A percentile compares a stretch with the other conserved stretches of the same genome.
These are phyloP conservation scores for Artibeus jamaicensis DNA, from an alignment of 2,797 vertebrate genomes.

Conservation along the genomic window DNA sequence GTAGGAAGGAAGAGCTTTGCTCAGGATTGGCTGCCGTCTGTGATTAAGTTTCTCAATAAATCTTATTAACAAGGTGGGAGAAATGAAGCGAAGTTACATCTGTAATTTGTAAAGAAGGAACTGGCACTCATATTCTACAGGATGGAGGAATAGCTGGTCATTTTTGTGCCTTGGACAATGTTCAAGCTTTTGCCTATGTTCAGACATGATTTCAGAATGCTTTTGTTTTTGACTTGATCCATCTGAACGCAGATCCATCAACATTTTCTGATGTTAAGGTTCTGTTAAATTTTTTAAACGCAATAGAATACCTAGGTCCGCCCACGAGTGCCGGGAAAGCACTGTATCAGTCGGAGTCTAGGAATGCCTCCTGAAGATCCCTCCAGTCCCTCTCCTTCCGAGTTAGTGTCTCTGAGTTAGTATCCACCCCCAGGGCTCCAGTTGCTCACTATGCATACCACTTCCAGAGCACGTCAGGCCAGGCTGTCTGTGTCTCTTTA, in stretches of 20 bases:
- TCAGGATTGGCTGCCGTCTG: neutral
- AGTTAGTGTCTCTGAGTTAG: neutral
- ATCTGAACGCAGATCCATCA: neutral
- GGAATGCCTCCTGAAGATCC: neutral
- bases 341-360: neutral
- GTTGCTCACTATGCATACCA: accelerated
- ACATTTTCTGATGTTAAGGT: neutral
- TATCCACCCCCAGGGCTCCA: neutral
- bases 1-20: neutral
- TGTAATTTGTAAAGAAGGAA: neutral
- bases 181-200: neutral
- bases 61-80: neutral
- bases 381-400: neutral
- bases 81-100: neutral
- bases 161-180: neutral
- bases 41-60: neutral
- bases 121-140: neutral
- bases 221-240: neutral
- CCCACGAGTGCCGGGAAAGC: neutral
- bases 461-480: neutral
- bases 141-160: neutral
- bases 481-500: neutral
- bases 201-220: neutral
- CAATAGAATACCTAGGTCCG: neutral
- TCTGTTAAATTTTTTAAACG: neutral